A percentile compares a stretch with the other conserved stretches of the same genome.
Conservation (phyloP, 2,113 vertebrate species). For the Ploceus nigricollis region DNA sequence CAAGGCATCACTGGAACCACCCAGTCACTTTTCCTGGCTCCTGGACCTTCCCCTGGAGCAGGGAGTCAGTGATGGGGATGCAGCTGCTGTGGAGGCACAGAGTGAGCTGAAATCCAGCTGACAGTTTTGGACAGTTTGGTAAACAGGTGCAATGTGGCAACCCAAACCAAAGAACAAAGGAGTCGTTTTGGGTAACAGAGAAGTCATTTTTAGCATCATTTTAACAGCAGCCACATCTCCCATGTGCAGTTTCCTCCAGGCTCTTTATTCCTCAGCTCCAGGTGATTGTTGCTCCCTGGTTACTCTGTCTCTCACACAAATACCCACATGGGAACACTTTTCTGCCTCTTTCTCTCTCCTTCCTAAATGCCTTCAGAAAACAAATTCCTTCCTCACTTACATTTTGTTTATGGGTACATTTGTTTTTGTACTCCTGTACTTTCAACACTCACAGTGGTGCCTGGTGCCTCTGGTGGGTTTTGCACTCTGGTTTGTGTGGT, state of each 20-base stretch:
- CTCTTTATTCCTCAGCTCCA: not conserved
- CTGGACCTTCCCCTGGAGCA: not conserved
- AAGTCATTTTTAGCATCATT: not conserved
- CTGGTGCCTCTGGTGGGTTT: not conserved
- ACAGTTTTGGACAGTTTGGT: not conserved
- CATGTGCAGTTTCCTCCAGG: not conserved
- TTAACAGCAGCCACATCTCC: not conserved
- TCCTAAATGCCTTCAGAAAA: not conserved
- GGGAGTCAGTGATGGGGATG: not conserved
- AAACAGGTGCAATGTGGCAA: not conserved
- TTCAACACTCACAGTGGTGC: not conserved
- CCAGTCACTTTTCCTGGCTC: not conserved
- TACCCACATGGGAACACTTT: not conserved
- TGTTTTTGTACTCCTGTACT: not conserved
- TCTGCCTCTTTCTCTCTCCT: not conserved
- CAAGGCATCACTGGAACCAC: not conserved
- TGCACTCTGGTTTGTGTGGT: not conserved
- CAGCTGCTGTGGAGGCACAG: not conserved
- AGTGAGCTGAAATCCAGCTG: not conserved
- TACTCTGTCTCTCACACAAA: not conserved
- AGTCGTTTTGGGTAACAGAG: not conserved
- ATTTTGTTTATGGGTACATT: not conserved
- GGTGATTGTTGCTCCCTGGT: not conserved
- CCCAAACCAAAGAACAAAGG: not conserved
- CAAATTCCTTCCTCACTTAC: not conserved